A percentile compares a stretch with the other conserved stretches of the same genome.
phyloP scores from a whole-genome alignment of 2,888 invertebrate species.

The Euzetes globulus region DNA sequence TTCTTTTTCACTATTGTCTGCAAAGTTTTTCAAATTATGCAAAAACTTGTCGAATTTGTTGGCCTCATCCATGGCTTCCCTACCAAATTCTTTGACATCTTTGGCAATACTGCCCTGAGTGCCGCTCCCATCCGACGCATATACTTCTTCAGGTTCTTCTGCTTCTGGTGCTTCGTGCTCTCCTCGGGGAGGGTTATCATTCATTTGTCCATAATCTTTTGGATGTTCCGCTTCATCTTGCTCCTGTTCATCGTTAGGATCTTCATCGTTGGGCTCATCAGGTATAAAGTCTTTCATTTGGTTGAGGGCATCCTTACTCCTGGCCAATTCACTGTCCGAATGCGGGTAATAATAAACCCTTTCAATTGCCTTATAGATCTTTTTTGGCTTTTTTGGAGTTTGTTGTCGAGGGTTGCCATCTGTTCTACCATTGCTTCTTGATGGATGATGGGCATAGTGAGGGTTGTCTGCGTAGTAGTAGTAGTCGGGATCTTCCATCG shows the following conservation, averaged over 20 bases:
- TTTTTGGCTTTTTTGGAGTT: background rate
- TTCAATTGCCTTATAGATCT: constrained; percentile 20
- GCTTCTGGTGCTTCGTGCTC: background rate
- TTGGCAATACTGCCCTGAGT: background rate
- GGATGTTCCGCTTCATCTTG: no score
- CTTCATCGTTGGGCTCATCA: background rate
- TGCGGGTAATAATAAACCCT: constrained; percentile 12
- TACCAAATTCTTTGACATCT: background rate
- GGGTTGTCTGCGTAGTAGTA: background rate
- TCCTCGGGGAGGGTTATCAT: background rate
- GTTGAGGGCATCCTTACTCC: background rate
- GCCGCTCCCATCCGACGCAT: background rate
- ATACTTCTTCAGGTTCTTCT: background rate
- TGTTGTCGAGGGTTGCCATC: background rate
- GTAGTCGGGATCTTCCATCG: background rate
- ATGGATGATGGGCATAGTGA: no score
- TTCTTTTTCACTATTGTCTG: background rate
- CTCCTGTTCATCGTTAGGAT: background rate
- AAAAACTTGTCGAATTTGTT: constrained; percentile 1
- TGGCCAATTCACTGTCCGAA: background rate
- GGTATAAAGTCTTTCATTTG: background rate
- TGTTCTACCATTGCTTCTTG: no score
- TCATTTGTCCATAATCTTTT: background rate
- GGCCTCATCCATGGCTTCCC: background rate
- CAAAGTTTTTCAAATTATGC: background rate